Base-by-base conservation (phyloP, 2,113 vertebrate genomes). In the Baryphthengus martii region DNA sequence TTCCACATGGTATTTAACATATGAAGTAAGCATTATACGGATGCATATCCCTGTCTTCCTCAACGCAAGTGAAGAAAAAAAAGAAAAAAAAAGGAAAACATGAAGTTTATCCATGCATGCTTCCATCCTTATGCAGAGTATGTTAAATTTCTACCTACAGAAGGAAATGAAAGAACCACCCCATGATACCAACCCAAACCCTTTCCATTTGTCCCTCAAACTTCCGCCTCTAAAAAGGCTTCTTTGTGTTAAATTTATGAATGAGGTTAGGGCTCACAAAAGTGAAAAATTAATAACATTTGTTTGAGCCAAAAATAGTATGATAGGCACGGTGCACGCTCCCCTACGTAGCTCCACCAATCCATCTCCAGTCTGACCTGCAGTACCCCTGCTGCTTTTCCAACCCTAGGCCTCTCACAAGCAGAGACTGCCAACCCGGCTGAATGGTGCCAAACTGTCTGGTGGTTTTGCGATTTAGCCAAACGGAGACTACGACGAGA, bases 361-460 rank as follows among this genome's bases (percentile, higher is more conserved):
- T 85, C 75, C 85, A 95, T 66, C 90, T 89, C 89, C 15, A 88
- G 80, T 50, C 70, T 75, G 42, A 94, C 87, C 80, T 95, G 87
- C 76, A 94, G 84, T 80, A 90, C 78, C 89, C 89, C 85, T 92
- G 76, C 88, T 90, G 90, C 92, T 92, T 95, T 91, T 93, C 88
- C 93, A 95, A 0, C 49, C 62, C 21, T 7, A 87, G 92, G 96
- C 92, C 92, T 97, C 96, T 92, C 56, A 11, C 33, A 50, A 49
- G 79, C 4, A 66, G 45, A 85, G 79, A 50, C 95, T 97, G 96
- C 91, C 95, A 95, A 67, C 7, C 49, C 5, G 93, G 65, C 77
- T 61, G 47, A 73, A 49, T 6, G 53, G 93, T 96, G 95, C 96
- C 95, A 96, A 97, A 94, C 71, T 94, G 95, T 95, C 95, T 96